Evolutionary conservation across 2,113 vertebrate species (phyloP).

Genomic region (Paratilapia polleni): DNA sequence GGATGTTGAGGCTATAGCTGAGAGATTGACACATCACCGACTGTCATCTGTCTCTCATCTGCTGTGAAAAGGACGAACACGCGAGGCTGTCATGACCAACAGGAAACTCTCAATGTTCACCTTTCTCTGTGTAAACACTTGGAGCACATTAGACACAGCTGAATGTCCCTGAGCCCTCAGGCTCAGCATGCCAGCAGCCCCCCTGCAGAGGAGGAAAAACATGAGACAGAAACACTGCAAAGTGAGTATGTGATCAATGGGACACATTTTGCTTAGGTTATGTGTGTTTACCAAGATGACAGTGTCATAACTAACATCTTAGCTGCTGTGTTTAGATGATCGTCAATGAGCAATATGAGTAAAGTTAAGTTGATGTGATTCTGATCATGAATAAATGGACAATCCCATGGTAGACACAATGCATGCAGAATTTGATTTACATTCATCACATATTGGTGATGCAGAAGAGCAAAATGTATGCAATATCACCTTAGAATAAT

Average conservation of each 20-base stretch:
- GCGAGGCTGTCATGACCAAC: slow-evolving; percentile 25
- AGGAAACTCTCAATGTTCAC: slow-evolving; percentile 25
- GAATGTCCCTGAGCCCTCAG: slow-evolving; percentile 17
- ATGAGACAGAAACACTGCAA: slow-evolving; percentile 14
- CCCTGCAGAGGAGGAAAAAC: slow-evolving; percentile 21
- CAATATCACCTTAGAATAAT: neutral
- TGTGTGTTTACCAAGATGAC: slow-evolving; percentile 26
- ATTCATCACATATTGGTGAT: neutral
- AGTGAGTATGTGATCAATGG: slow-evolving; percentile 19
- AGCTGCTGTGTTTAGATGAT: neutral
- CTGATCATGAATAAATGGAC: neutral
- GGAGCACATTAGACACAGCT: slow-evolving; percentile 36
- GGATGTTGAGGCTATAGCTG: neutral
- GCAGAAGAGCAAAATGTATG: neutral
- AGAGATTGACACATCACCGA: slow-evolving; percentile 43
- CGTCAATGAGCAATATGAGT: neutral
- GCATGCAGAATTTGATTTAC: neutral
- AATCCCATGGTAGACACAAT: too few relatives aligned
- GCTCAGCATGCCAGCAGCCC: slow-evolving; percentile 21
- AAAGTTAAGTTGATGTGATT: neutral
- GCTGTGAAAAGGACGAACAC: slow-evolving; percentile 17
- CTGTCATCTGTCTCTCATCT: slow-evolving; percentile 44
- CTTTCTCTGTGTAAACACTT: slow-evolving; percentile 43
- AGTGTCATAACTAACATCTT: slow-evolving; percentile 25
- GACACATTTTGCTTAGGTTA: neutral